Percentiles rank a stretch among this genome's conserved stretches.
Evolutionary conservation across 2,888 invertebrate genomes (phyloP).

Genomic region (Cantharis rufa): DNA sequence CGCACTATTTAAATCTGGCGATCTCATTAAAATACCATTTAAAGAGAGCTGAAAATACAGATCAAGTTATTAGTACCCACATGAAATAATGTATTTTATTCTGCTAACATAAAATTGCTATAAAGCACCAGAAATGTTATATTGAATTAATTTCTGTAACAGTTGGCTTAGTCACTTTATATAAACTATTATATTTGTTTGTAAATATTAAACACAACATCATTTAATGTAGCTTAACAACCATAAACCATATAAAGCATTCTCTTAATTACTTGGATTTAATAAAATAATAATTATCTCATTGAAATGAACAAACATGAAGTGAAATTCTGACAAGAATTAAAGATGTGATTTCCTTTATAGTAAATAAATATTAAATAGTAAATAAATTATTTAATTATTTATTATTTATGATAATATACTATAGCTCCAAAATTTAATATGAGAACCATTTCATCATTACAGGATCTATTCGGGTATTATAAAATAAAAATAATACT

Average conservation of each 20-base stretch:
- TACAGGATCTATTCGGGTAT: background rate
- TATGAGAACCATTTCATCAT: background rate
- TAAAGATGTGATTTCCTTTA: background rate
- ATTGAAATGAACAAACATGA: background rate
- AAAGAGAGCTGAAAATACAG: too few species aligned
- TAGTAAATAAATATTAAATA: background rate
- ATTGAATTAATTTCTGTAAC: background rate
- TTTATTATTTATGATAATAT: too few species aligned
- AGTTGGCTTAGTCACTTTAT: background rate
- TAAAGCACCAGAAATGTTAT: background rate
- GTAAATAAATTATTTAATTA: too few species aligned
- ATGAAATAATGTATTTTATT: background rate
- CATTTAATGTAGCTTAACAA: background rate
- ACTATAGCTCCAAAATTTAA: background rate
- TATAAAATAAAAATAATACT: background rate
- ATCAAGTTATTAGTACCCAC: background rate
- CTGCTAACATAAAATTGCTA: background rate
- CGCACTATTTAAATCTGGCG: too few species aligned
- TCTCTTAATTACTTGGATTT: background rate
- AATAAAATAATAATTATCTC: background rate
- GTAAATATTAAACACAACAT: background rate
- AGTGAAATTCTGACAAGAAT: background rate
- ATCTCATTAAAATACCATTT: too few species aligned
- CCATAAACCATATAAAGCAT: background rate
- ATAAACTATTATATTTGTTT: background rate